Conservation (phyloP, 1,140 invertebrate species). For the Mercenaria mercenaria region DNA sequence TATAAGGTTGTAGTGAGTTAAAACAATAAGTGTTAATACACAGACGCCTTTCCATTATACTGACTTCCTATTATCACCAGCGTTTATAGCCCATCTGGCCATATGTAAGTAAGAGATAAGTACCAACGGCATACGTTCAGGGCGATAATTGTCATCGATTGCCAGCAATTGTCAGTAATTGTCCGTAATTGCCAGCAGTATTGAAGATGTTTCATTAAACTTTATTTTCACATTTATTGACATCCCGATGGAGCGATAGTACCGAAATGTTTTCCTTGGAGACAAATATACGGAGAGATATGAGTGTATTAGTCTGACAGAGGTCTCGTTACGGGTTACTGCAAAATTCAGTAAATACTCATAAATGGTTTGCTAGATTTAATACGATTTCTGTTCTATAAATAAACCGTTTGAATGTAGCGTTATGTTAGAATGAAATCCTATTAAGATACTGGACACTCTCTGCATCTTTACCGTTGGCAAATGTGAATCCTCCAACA, state of each 20-base stretch:
- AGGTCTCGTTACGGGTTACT: not conserved
- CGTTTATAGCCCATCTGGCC: not conserved
- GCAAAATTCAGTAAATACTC: not conserved
- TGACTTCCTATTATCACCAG: not conserved
- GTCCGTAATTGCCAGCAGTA: not conserved
- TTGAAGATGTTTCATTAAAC: not conserved
- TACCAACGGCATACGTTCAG: not conserved
- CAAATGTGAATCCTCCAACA: too few relatives aligned
- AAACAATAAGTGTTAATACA: too few relatives aligned
- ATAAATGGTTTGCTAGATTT: too few relatives aligned
- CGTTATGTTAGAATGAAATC: too few relatives aligned
- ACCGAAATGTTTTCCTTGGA: not conserved
- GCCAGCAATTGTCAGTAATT: constrained; percentile 6
- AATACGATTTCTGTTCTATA: too few relatives aligned
- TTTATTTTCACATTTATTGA: not conserved
- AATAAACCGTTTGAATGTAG: too few relatives aligned
- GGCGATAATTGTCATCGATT: too few relatives aligned
- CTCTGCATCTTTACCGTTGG: too few relatives aligned
- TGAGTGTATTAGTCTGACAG: not conserved
- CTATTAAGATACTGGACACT: too few relatives aligned
- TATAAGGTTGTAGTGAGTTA: too few relatives aligned
- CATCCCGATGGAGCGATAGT: not conserved
- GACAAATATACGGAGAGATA: not conserved
- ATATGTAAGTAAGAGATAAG: constrained; percentile 8
- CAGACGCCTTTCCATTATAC: not conserved